Evolutionary conservation across 1,140 invertebrate species (phyloP), one percentile per base, ranked within the genome.

Genomic region (Aphelenchoides besseyi): DNA sequence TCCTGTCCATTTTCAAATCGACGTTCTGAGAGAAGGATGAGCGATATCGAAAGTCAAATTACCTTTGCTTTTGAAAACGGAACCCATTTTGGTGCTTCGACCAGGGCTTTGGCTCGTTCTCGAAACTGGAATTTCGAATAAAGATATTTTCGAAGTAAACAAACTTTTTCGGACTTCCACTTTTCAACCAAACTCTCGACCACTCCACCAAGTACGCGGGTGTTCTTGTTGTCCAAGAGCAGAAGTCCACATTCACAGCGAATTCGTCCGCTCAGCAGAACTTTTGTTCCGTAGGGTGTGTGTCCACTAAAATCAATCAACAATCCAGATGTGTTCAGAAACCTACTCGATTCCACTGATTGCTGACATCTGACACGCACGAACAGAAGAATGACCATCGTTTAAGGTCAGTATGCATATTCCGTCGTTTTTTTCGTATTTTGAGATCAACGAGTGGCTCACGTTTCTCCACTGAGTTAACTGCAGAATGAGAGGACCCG

Each of bases 401-500:
- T 85, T 86, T 5, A 86, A 71, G 16, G 76, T 80, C 71, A 86
- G 74, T 52, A 85, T 68, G n/a, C 79, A 70, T 3, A 85, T 80
- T 9, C 84, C 85, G 12, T 69, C 71, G 48, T 85, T 82, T 8
- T 84, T 83, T 30, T 29, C 33, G 52, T 86, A 83, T 67, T 86
- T 85, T 73, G 85, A 78, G 18, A 85, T 84, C 69, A 85, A 85
- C 9, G 86, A 85, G 23, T 85, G 84, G 0, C 82, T 79, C 3
- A 86, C 75, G 78, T 85, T 85, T n/a, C 84, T 74, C 75, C 75
- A 75, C 68, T 86, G 86, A 69, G 81, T 75, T 29, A 87, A 72
- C 77, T 87, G 86, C 32, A 87, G 68, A 9, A 87, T 82, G 32
- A 84, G 75, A 33, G 85, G 85, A n/a, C 86, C 86, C 30, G 83